Percentiles rank a stretch among this genome's conserved stretches.
Evolutionary conservation across 2,888 invertebrate species (phyloP).

Genomic region (Lasius platythorax): DNA sequence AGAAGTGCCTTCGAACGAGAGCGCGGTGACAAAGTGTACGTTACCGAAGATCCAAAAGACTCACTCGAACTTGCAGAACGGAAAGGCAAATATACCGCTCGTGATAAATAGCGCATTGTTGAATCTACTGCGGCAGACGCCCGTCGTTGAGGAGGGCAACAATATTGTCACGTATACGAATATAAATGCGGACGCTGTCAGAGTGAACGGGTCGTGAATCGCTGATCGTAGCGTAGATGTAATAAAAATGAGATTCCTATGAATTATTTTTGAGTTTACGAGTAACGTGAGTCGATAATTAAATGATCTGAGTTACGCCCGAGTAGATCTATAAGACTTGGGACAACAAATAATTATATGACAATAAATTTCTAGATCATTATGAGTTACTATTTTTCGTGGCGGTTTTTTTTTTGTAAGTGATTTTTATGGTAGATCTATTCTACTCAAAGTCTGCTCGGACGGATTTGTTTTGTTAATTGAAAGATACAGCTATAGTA

Average conservation of each 20-base stretch:
- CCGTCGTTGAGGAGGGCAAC: constrained; percentile 77
- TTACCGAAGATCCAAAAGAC: constrained; percentile 78
- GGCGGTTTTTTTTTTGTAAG: neutral
- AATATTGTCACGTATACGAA: constrained; percentile 82
- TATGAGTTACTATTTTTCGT: neutral
- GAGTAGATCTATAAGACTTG: neutral
- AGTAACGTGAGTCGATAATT: constrained; percentile 8
- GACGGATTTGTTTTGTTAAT: neutral
- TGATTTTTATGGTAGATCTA: neutral
- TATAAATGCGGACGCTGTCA: constrained; percentile 79
- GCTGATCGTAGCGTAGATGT: constrained; percentile 1
- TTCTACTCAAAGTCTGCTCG: neutral
- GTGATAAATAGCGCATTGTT: constrained; percentile 83
- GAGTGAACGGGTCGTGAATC: constrained; percentile 78
- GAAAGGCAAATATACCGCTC: constrained; percentile 83
- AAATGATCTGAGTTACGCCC: neutral
- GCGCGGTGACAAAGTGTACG: constrained; percentile 63
- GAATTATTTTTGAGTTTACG: constrained; percentile 2
- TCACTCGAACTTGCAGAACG: constrained; percentile 78
- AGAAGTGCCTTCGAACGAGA: constrained; percentile 67
- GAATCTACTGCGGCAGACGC: constrained; percentile 81
- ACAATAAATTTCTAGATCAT: neutral
- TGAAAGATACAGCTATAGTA: neutral
- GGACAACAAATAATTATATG: neutral
- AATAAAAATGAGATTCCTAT: neutral